Base-by-base conservation (phyloP, 1,140 invertebrate genomes). In the Scaptomyza graminum region DNA sequence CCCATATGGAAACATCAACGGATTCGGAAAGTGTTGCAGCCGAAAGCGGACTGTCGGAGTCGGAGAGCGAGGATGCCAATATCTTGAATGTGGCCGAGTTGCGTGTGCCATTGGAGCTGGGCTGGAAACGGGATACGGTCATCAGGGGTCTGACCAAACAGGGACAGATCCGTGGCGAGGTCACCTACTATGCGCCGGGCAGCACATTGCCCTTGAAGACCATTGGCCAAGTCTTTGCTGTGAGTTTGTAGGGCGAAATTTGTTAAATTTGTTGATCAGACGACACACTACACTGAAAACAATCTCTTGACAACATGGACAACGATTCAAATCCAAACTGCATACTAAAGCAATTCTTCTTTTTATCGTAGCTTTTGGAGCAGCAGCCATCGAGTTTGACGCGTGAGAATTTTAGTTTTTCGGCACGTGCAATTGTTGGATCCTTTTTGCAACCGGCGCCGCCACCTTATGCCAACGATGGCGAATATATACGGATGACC, bases 361-460 rank as follows among this genome's bases (percentile, higher is more conserved):
- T 49, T 47, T 43, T 34, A 25, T 0, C 11, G 18, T 52, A 97
- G 95, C 96, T 96, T 90, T 92, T 97, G 78, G 96, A 97, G 72
- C 94, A 95, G 89, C 95, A 96, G 91, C 95, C 95, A 64, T 94
- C 94, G 6, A 96, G 97, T 69, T 92, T 99, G 46, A 95, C 94
- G 0, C 94, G 95, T 16, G 96, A 97, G 18, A 96, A 98, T 92
- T 99, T 99, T 92, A 98, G 96, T 39, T 99, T 98, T 92, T 97
- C 96, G 52, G 96, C 97, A 31, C 95, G 96, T 65, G 94, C 96
- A 0, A 94, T 98, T 52, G 94, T 99, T 41, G 98, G 98, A 6
- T 96, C 98, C 61, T 99, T 98, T 90, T 92, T 97, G 13, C 96
- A 97, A 87, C 93, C 94, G 0, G 93, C 93, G 16, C 92, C 93